Evolutionary conservation across 2,797 vertebrate species (phyloP), one percentile per base, ranked within the genome.

Genomic region (Carapus acus): DNA sequence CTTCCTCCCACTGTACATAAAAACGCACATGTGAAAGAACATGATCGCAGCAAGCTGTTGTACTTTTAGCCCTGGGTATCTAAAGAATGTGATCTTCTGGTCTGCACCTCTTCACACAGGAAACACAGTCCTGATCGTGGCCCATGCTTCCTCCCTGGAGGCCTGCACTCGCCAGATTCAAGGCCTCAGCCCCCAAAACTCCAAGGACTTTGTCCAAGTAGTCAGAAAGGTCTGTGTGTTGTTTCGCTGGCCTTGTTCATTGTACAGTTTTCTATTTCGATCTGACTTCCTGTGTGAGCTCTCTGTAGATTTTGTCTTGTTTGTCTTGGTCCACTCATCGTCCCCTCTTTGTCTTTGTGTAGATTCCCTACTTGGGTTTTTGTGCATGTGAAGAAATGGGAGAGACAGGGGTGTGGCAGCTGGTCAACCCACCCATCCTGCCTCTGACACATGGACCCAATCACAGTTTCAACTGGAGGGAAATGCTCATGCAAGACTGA

Each of bases 161-260:
- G 96, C 94, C 1, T 98, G 95, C 42, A 99, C 96, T 62, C 94
- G 96, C 73, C 96, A 98, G 46, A 92, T 99, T 60, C 95, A 97
- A 57, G 96, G 96, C 54, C 91, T 98, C 42, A 92, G 85, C 0
- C 93, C 93, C 0, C 95, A 97, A 82, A 98, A 93, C 83, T 88
- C 95, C 78, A 99, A 98, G 90, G 96, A 99, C 83, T 99, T 99
- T 46, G 92, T 99, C 19, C 96, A 99, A 86, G 95, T 99, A 78
- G 96, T 99, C 71, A 84, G 96, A 72, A 99, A 98, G 94, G 96
- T 98, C 65, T 61, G 82, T 65, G 27, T 24, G 29, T 41, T 47
- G 9, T 21, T 62, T 65, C 1, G 40, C 18, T 49, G 33, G 16
- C n/a, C 39, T 39, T 0, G 1, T 33, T 52, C 9, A 27, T 27